Conservation (phyloP, 2,888 invertebrate genomes). For the Dicyrtoma fusca region DNA sequence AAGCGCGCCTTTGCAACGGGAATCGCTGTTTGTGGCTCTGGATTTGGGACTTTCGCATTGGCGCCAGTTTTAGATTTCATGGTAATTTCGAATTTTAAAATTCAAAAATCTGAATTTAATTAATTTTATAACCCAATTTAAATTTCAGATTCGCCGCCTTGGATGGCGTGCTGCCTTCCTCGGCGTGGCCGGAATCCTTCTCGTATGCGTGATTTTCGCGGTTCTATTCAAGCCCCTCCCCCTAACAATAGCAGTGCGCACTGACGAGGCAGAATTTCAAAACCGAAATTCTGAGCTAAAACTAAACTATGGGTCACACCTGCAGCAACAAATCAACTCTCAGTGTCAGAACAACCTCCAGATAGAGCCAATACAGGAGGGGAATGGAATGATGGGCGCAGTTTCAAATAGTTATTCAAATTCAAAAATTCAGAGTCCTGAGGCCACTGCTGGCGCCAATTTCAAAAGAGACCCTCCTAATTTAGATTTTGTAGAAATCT, state of each 20-base stretch:
- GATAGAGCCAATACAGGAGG: no score
- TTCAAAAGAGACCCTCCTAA: neutral
- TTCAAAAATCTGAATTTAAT: no score
- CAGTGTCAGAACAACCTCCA: neutral
- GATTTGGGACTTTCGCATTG: slow-evolving; percentile 91
- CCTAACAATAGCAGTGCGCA: slow-evolving; percentile 55
- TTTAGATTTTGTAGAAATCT: slow-evolving; percentile 2
- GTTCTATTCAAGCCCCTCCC: slow-evolving; percentile 81
- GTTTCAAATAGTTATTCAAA: no score
- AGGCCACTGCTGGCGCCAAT: neutral
- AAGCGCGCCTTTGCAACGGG: slow-evolving; percentile 93
- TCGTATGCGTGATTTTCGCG: slow-evolving; percentile 88
- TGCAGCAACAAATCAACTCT: neutral
- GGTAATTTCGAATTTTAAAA: slow-evolving; percentile 44
- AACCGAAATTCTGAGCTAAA: slow-evolving; percentile 28
- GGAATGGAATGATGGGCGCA: no score
- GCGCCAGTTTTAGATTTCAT: slow-evolving; percentile 77
- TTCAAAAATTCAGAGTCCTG: neutral
- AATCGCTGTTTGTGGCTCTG: slow-evolving; percentile 91
- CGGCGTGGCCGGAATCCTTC: slow-evolving; percentile 79
- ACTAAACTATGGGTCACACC: neutral
- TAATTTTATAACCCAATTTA: neutral
- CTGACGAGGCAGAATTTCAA: slow-evolving; percentile 42
- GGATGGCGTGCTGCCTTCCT: slow-evolving; percentile 88
- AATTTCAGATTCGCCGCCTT: slow-evolving; percentile 65